Percentiles rank a stretch among this genome's conserved stretches.
phyloP scores from a whole-genome alignment of 1,140 invertebrate genomes.

The Drosophila equinoxialis region DNA sequence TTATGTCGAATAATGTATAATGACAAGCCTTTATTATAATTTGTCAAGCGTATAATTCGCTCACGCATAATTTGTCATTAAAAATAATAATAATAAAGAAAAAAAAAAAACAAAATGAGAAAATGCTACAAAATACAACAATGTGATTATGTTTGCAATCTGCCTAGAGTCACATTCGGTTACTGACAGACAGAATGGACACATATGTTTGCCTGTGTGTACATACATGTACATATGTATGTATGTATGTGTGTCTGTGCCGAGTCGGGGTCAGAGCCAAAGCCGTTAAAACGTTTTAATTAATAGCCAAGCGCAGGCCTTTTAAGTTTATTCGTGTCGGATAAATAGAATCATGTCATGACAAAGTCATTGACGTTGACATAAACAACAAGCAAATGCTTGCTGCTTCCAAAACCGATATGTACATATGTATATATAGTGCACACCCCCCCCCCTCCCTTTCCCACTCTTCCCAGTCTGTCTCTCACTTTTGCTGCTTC shows the following conservation, averaged over 20 bases:
- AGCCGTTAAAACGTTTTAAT: conserved; percentile 53
- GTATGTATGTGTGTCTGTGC: too few relatives aligned
- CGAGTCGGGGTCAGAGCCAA: conserved; percentile 20
- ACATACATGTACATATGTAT: too few relatives aligned
- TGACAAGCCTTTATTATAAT: conserved; percentile 49
- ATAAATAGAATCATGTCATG: conserved; percentile 40
- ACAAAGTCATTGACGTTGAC: conserved; percentile 65
- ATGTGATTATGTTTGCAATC: conserved; percentile 52
- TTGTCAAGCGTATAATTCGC: conserved; percentile 46
- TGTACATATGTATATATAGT: conserved; percentile 1
- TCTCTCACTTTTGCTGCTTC: conserved; percentile 27
- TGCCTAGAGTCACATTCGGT: conserved; percentile 1
- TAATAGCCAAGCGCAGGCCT: conserved; percentile 13
- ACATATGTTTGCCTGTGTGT: conserved; percentile 18
- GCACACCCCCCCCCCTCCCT: neutral
- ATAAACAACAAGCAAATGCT: conserved; percentile 59
- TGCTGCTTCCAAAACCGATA: conserved; percentile 16
- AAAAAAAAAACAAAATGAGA: neutral
- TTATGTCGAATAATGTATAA: conserved; percentile 15
- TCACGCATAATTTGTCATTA: conserved; percentile 59
- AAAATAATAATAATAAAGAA: conserved; percentile 22
- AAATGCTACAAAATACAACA: conserved; percentile 41
- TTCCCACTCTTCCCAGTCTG: conserved; percentile 5
- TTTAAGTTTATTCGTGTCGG: conserved; percentile 13
- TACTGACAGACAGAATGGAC: neutral